Evolutionary conservation across 2,113 vertebrate species (phyloP), one percentile per base, ranked within the genome.

Genomic region (Leucopsar rothschildi): DNA sequence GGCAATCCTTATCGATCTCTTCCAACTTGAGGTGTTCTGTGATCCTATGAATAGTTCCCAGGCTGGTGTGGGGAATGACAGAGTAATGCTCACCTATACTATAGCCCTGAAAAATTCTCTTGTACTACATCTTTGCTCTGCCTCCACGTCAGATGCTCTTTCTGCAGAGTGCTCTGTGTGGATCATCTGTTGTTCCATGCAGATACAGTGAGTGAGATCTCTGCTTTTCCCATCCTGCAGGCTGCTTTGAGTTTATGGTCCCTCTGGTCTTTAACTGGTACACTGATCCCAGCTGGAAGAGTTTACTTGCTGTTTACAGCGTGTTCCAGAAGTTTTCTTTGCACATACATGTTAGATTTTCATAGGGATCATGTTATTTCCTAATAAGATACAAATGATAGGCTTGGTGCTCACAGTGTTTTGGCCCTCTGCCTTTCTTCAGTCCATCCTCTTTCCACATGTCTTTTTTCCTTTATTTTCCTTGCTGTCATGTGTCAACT

Each of bases 241-340:
- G 25, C 75, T 82, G 71, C 82, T 35, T 57, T 1, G 6, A 49
- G 37, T 73, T 94, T 86, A 61, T 83, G 55, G 68, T 83, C 79
- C 55, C 68, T 73, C 82, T 73, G 75, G n/a, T 50, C 79, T 86
- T 90, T 77, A 81, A 50, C 15, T 19, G 61, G 66, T 73, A 20
- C 37, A 0, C 57, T 90, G 52, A 71, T 91, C 82, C 75, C 71
- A 90, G 53, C 70, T 93, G 90, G 66, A 89, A 35, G 61, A 69
- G 49, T 88, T 95, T 81, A 68, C 61, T 86, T 53, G 77, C 60
- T 96, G 83, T 91, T 91, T 90, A 79, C 85, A 88, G 53, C 8
- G 1, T 72, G 70, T 82, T 92, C 70, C 2, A 12, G 40, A 65
- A 60, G 6, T 13, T 5, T 49, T 90, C 31, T 82, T 93, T 78